Evolutionary conservation across 2,113 vertebrate genomes (phyloP).

Genomic region (Prietella phreatophila): DNA sequence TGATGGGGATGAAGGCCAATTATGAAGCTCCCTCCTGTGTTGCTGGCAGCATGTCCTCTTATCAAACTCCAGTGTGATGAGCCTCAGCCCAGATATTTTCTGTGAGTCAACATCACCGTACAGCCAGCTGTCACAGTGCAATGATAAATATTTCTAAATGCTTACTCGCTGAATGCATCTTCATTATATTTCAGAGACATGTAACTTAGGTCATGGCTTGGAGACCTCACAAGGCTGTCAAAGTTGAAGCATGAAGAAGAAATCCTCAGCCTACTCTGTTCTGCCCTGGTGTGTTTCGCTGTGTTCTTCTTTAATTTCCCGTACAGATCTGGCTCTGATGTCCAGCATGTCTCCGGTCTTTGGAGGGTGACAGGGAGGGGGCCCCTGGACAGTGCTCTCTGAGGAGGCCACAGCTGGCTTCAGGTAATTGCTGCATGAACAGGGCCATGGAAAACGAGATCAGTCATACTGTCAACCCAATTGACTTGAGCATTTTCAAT

Average conservation of each 20-base stretch:
- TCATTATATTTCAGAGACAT: constrained; percentile 12
- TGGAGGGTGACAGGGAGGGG: constrained; percentile 56
- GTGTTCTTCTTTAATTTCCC: constrained; percentile 33
- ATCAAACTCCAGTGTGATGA: constrained; percentile 11
- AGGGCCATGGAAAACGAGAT: constrained; percentile 50
- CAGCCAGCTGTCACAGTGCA: constrained; percentile 24
- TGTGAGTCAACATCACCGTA: neutral
- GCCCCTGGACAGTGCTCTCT: constrained; percentile 56
- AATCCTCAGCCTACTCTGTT: neutral
- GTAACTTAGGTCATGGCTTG: constrained; percentile 14
- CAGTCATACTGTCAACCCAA: constrained; percentile 34
- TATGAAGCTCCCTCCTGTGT: constrained; percentile 20
- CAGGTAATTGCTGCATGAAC: constrained; percentile 63
- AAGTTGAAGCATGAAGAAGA: constrained; percentile 17
- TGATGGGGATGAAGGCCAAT: constrained; percentile 12
- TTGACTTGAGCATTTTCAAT: constrained; percentile 49
- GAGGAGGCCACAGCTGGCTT: constrained; percentile 69
- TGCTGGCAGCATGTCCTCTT: constrained; percentile 1
- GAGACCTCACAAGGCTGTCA: constrained; percentile 17
- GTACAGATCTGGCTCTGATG: constrained; percentile 39
- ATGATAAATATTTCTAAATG: constrained; percentile 32
- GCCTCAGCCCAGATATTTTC: constrained; percentile 22
- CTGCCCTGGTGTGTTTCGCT: neutral
- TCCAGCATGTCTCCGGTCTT: constrained; percentile 34
- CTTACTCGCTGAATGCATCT: constrained; percentile 23